Evolutionary conservation across 2,888 invertebrate genomes (phyloP), one percentile per base, ranked within the genome.

Genomic region (Parnassius mnemosyne): DNA sequence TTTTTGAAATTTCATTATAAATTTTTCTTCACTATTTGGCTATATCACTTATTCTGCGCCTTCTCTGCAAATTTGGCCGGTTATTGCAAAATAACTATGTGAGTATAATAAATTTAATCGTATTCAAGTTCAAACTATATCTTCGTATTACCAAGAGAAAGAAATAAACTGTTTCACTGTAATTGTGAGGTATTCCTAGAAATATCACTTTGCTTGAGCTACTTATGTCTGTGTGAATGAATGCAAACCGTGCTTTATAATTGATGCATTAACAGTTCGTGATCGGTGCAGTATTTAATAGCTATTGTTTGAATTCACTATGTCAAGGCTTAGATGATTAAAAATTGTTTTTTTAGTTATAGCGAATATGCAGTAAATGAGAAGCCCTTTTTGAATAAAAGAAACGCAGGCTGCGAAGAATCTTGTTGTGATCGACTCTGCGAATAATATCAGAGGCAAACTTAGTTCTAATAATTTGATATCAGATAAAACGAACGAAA

Each of bases 291-390:
- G 46, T 34, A 61, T 16, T 20, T 16, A 55, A 44, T 46, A 34
- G 44, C 58, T 59, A 63, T 63, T 63, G 63, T 63, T 51, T 46
- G 11, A 16, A 20, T 16, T 41, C 51, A 63, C 53, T 53, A 46
- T 63, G 63, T 46, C 63, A 63, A 62, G 62, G 62, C 34, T 47
- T 44, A 9, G 9, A 1, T 49, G 25, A 53, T 12, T 20, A 25
- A 42, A 43, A 10, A 41, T 56, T 13, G 44, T n/a, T 44, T 50
- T 54, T 13, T 53, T 20, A 34, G 54, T 44, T 55, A 54, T 50
- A 20, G n/a, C 41, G 12, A 41, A 41, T 59, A 13, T 49, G 47
- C 49, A 34, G 34, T n/a, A 9, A 49, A 49, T 5, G 10, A 49
- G 9, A 10, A n/a, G 13, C 7, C n/a, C 7, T 49, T 13, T 49